phyloP scores from a whole-genome alignment of 2,113 vertebrate genomes.

The Anolis carolinensis region DNA sequence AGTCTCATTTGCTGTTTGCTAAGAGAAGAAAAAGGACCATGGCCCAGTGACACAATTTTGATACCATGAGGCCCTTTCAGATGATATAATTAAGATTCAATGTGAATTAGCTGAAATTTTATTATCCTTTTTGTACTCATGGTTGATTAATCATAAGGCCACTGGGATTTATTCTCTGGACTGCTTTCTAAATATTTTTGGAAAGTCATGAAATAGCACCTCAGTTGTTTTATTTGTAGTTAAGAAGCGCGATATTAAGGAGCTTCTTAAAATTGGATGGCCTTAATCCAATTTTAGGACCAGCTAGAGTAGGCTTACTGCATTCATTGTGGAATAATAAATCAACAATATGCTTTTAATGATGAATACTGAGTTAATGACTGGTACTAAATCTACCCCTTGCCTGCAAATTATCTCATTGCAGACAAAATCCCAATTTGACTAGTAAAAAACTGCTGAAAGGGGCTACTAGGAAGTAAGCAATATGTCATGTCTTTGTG shows the following conservation, averaged over 20 bases:
- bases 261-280: too few species aligned
- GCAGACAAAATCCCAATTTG: too few species aligned
- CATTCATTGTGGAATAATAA: too few species aligned
- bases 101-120: constrained; percentile 52
- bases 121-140: not conserved
- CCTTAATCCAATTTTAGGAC: too few species aligned
- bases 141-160: constrained; percentile 44
- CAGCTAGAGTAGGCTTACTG: too few species aligned
- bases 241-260: not conserved
- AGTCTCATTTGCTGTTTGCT: constrained; percentile 67
- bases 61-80: constrained; percentile 58
- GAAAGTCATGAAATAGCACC: not conserved
- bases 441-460: too few species aligned
- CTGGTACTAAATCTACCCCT: too few species aligned
- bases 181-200: not conserved
- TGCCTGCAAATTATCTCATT: too few species aligned
- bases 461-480: too few species aligned
- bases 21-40: constrained; percentile 59
- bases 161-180: not conserved
- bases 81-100: constrained; percentile 57
- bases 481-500: too few species aligned
- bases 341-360: too few species aligned
- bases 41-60: constrained; percentile 56
- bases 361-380: too few species aligned
- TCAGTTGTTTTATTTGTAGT: not conserved